Evolutionary conservation across 2,113 vertebrate genomes (phyloP).

Genomic region (Corapipo altera): DNA sequence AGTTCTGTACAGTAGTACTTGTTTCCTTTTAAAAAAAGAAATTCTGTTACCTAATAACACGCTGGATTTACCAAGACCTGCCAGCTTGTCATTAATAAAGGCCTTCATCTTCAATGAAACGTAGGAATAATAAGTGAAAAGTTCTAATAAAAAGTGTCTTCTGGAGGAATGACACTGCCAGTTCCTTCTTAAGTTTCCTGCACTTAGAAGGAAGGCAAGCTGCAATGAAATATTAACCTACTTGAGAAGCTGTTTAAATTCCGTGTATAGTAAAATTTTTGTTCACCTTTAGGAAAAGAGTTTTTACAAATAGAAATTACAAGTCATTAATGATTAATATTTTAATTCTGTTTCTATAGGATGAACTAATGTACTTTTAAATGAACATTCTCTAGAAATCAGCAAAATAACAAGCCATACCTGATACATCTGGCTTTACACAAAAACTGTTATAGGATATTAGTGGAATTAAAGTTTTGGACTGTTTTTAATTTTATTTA

Average conservation of each 20-base stretch:
- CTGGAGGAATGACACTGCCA: neutral
- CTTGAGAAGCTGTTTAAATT: neutral
- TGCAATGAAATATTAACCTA: neutral
- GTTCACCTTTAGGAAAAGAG: neutral
- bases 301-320: neutral
- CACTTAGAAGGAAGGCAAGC: neutral
- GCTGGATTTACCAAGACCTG: neutral
- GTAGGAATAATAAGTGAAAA: neutral
- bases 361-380: neutral
- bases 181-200: neutral
- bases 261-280: neutral
- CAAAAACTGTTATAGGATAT: neutral
- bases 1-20: neutral
- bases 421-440: neutral
- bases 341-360: neutral
- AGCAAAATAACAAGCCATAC: neutral
- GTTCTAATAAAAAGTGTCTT: neutral
- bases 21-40: neutral
- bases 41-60: neutral
- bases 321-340: neutral
- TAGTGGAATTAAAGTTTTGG: slow-evolving; percentile 35
- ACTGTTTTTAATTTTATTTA: slow-evolving; percentile 13
- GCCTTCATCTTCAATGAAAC: neutral
- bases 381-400: neutral
- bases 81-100: neutral